Conservation (phyloP, 2,888 invertebrate species). For the Hermodice carunculata region DNA sequence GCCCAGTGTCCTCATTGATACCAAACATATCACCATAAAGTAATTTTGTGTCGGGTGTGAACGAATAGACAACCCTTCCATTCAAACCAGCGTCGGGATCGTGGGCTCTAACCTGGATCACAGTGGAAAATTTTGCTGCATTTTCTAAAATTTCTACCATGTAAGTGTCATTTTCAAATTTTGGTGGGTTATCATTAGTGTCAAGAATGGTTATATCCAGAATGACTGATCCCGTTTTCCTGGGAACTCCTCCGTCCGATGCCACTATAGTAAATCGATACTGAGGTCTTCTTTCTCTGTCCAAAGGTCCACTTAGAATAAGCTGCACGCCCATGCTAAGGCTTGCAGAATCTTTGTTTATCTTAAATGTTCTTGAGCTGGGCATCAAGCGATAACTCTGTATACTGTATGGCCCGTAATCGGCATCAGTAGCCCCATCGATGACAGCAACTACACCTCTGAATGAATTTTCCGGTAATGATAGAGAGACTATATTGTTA, state of each 20-base stretch:
- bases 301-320: background rate
- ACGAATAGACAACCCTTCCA: background rate
- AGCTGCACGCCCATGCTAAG: background rate
- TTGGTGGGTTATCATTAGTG: conserved; percentile 3
- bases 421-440: background rate
- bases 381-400: background rate
- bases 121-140: background rate
- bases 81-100: conserved; percentile 3
- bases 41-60: background rate
- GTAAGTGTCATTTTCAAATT: conserved; percentile 6
- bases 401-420: background rate
- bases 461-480: background rate
- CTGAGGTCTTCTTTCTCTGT: background rate
- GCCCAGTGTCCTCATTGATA: background rate
- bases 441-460: background rate
- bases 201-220: background rate
- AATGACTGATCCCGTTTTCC: background rate
- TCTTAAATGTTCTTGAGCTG: background rate
- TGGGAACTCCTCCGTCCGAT: conserved; percentile 2
- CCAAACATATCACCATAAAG: conserved; percentile 1
- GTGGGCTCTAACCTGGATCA: background rate
- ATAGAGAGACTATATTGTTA: background rate
- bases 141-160: background rate
- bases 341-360: background rate
- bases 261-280: conserved; percentile 1